Conservation (phyloP, 2,113 vertebrate genomes). For the Esox niger region DNA sequence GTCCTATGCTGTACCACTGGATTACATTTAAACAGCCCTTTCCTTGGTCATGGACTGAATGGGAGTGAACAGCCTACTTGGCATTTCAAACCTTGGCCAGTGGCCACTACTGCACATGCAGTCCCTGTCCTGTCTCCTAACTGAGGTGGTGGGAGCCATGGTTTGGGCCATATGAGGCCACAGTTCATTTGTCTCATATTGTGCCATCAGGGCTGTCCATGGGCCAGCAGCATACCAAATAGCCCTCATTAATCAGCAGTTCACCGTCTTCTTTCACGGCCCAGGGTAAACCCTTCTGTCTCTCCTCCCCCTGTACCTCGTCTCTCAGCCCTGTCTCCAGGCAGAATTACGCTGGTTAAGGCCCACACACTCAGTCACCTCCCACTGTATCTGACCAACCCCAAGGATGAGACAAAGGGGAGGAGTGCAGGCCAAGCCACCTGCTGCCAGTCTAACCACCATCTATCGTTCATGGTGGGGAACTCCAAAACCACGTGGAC, state of each 20-base stretch:
- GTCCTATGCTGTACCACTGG: background rate
- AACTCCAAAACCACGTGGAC: too few relatives aligned
- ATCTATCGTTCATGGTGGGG: conserved; percentile 52
- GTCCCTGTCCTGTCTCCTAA: conserved; percentile 12
- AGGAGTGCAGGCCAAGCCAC: background rate
- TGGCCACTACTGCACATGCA: conserved; percentile 40
- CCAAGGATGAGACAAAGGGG: background rate
- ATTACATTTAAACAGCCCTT: conserved; percentile 50
- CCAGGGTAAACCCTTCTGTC: conserved; percentile 8
- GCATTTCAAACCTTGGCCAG: background rate
- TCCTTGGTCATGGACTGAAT: conserved; percentile 34
- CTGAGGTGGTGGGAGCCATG: conserved; percentile 4
- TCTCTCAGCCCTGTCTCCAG: background rate
- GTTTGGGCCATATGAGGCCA: conserved; percentile 40
- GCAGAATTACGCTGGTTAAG: conserved; percentile 7
- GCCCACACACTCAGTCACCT: background rate
- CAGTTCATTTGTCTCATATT: conserved; percentile 40
- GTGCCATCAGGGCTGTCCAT: background rate
- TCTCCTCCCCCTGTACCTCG: conserved; percentile 6
- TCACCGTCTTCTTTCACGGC: conserved; percentile 13
- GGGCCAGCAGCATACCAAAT: conserved; percentile 1
- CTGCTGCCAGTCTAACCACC: background rate
- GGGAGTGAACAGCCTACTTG: conserved; percentile 42
- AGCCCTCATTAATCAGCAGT: conserved; percentile 44
- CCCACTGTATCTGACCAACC: conserved; percentile 10